These are phyloP conservation scores for Cyphomyrus discorhynchus DNA, from an alignment of 2,113 vertebrate genomes.

Conservation along the genomic window DNA sequence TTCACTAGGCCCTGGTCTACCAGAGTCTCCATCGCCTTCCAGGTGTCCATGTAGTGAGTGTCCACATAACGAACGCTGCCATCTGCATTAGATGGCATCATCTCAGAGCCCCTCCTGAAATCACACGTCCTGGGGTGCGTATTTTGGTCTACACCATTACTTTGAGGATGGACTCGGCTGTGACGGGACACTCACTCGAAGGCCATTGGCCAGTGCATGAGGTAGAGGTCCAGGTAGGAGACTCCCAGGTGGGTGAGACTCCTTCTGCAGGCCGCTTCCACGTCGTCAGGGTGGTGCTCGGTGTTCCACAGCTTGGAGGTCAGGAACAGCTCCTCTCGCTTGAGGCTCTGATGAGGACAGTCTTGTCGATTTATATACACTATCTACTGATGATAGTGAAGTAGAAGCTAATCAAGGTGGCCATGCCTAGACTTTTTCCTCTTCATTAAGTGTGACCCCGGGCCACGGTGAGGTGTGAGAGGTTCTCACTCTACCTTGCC, in stretches of 20 bases:
- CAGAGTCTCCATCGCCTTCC: slow-evolving; percentile 60
- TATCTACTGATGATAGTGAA: neutral
- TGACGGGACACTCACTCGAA: slow-evolving; percentile 50
- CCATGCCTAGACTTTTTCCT: neutral
- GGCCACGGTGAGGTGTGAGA: neutral
- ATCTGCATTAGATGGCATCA: slow-evolving; percentile 56
- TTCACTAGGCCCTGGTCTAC: slow-evolving; percentile 58
- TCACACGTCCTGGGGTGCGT: neutral
- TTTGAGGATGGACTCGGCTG: neutral
- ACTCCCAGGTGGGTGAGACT: slow-evolving; percentile 54
- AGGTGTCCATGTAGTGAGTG: slow-evolving; percentile 62
- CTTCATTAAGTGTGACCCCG: neutral
- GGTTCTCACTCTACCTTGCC: slow-evolving; percentile 46
- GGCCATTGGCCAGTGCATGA: slow-evolving; percentile 70
- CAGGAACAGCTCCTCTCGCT: slow-evolving; percentile 57
- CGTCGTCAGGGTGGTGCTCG: slow-evolving; percentile 57
- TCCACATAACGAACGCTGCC: slow-evolving; percentile 57
- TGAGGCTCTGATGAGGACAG: slow-evolving; percentile 40
- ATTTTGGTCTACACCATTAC: neutral
- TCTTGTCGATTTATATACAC: neutral
- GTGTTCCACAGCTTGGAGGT: slow-evolving; percentile 70
- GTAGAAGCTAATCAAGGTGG: neutral
- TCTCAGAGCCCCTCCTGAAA: slow-evolving; percentile 50
- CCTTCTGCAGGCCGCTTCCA: slow-evolving; percentile 56
- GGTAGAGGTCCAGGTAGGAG: slow-evolving; percentile 60